Base-by-base conservation (phyloP, 2,888 invertebrate species). In the Alentia gelatinosa region DNA sequence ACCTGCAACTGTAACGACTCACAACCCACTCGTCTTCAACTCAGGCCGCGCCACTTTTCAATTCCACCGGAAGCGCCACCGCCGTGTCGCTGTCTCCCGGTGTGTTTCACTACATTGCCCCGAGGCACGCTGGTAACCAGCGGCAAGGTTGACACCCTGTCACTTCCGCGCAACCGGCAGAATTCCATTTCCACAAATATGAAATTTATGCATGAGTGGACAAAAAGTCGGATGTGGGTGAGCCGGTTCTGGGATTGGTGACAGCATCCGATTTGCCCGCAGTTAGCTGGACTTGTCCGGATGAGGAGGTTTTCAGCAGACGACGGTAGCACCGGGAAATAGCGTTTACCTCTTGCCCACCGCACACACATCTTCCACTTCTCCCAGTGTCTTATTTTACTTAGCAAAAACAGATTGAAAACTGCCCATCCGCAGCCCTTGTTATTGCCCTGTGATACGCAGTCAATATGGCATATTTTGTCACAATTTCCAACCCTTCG, bases 101-200 rank as follows among this genome's bases (percentile, higher is more conserved):
- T 30, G 33, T 12, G 68, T 68, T 30, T 68, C 68, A 68, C 68
- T 68, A 26, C 68, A 68, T 68, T 68, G 68, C 26, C 68, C 30
- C 12, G 12, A 68, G 68, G 33, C 68, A 30, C 26, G 26, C 68
- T 56, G 68, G 33, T 1, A 68, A 68, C 33, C 30, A 26, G 68
- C 68, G 68, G 12, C 68, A 12, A 12, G 68, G 5, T 26, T 68
- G 68, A 68, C 68, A 68, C 30, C 26, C 30, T 30, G 26, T 68
- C 68, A 68, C 68, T 68, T 68, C 68, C 68, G 68, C 30, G 12
- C 68, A 26, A 30, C 26, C 68, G 30, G 33, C 30, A 68, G 68
- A 68, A 68, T 68, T 68, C 68, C 68, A 68, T 68, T 68, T 68
- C 68, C 68, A 30, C 68, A 68, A 68, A 68, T 68, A 68, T 68